A percentile compares a stretch with the other conserved stretches of the same genome.
Conservation (phyloP, 2,113 vertebrate genomes). For the Xenus cinereus region DNA sequence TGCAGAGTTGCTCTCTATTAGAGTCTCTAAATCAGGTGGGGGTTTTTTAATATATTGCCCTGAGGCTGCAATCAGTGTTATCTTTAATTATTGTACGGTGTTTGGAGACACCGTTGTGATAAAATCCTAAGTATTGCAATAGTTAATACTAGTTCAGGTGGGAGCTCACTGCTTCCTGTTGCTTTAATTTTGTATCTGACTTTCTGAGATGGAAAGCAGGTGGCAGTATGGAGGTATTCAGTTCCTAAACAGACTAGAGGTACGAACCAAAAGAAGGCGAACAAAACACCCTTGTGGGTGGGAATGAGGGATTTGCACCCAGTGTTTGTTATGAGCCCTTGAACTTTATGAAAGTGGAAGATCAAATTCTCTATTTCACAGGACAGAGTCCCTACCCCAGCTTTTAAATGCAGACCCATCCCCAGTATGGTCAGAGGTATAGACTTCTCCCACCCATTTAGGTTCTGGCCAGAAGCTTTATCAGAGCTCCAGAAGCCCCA, state of each 20-base stretch:
- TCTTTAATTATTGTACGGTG: not conserved
- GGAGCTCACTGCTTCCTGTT: not conserved
- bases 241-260: not conserved
- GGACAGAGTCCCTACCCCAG: not conserved
- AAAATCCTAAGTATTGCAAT: not conserved
- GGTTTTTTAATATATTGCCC: not conserved
- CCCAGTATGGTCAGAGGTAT: not conserved
- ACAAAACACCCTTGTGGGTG: not conserved
- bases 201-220: not conserved
- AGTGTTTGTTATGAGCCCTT: not conserved
- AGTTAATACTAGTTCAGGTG: not conserved
- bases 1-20: not conserved
- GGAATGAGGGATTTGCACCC: not conserved
- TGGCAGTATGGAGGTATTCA: not conserved
- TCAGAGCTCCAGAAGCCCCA: not conserved
- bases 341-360: not conserved
- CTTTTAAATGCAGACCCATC: not conserved
- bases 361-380: not conserved
- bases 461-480: not conserved
- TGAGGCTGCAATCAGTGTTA: not conserved
- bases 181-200: not conserved
- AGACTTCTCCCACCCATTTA: not conserved
- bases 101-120: not conserved
- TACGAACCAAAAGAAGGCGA: not conserved
- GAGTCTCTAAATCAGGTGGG: not conserved